Evolutionary conservation across 2,888 invertebrate genomes (phyloP), one percentile per base, ranked within the genome.

Genomic region (Myopa testacea): DNA sequence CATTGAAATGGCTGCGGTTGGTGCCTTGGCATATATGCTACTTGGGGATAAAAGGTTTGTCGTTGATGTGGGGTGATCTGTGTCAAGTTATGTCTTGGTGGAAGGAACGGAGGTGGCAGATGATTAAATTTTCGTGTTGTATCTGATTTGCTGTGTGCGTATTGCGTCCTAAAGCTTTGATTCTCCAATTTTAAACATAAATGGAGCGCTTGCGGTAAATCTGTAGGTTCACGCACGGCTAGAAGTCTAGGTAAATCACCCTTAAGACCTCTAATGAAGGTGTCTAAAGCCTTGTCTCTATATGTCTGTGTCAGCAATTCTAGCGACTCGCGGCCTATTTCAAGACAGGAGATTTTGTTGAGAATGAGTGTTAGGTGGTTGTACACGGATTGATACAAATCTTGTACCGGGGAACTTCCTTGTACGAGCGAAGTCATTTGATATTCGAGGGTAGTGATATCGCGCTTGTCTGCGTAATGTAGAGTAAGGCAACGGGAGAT

Each of bases 381-480:
- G 50, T 80, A 80, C 1, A 80, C 79, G 4, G 16, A n/a, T 14
- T 70, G 70, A 26, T 70, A 70, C 0, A 70, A 70, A 50, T 70
- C 70, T 4, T 50, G 74, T 0, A 79, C 38, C 2, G 26, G 26
- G 26, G 26, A 26, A 26, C 26, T 26, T 26, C 26, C 26, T 26
- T 26, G 26, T 26, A 26, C 69, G 3, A 80, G 34, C 4, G 78
- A 76, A 10, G 78, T 78, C 50, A 69, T 50, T 50, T 81, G 78
- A 58, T 80, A 79, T 52, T 80, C 79, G 3, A 80, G 60, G 4
- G 78, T 79, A 38, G 72, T 77, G 12, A 79, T 26, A 38, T 80
- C 80, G 4, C 79, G 55, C 12, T 78, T 79, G 60, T 80, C 80
- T 8, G 78, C 78, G 40, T 76, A 80, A 37, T 79, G 78, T n/a